Evolutionary conservation across 30 jellyfish, hydroid and myxozoan genomes (phyloP).

Genomic region (Sanderia malayensis): DNA sequence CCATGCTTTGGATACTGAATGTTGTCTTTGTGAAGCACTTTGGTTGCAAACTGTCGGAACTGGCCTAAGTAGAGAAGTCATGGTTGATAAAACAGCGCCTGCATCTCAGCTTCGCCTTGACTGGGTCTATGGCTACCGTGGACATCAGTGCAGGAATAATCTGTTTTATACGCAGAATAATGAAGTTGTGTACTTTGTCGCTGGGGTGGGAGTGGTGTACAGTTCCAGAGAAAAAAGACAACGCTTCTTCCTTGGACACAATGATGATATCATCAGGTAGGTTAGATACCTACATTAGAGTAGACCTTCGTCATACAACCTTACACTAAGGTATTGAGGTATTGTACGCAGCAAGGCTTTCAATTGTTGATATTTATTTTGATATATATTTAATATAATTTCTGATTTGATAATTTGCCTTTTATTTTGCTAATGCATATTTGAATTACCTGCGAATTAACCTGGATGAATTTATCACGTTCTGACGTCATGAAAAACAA

Average conservation of each 20-base stretch:
- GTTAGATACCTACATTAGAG: too few relatives aligned
- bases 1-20: not conserved
- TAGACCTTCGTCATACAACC: too few relatives aligned
- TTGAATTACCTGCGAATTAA: too few relatives aligned
- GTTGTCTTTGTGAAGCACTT: not conserved
- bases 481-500: too few relatives aligned
- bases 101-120: slow-evolving; percentile 82
- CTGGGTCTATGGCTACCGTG: slow-evolving; percentile 98
- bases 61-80: slow-evolving; percentile 5
- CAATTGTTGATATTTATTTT: too few relatives aligned
- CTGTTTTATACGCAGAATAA: slow-evolving; percentile 66
- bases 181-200: slow-evolving; percentile 91
- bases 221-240: slow-evolving; percentile 66
- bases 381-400: too few relatives aligned
- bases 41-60: not conserved
- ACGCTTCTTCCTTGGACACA: slow-evolving; percentile 87
- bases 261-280: slow-evolving; percentile 92
- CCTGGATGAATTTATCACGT: too few relatives aligned
- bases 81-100: slow-evolving; percentile 96
- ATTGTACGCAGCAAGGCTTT: too few relatives aligned
- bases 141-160: slow-evolving; percentile 98
- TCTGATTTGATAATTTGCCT: too few relatives aligned
- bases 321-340: too few relatives aligned
- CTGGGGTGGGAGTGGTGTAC: slow-evolving; percentile 97
- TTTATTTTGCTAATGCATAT: too few relatives aligned